Evolutionary conservation across 2,888 invertebrate genomes (phyloP), one percentile per base, ranked within the genome.

Genomic region (Drosophila kuntzei): DNA sequence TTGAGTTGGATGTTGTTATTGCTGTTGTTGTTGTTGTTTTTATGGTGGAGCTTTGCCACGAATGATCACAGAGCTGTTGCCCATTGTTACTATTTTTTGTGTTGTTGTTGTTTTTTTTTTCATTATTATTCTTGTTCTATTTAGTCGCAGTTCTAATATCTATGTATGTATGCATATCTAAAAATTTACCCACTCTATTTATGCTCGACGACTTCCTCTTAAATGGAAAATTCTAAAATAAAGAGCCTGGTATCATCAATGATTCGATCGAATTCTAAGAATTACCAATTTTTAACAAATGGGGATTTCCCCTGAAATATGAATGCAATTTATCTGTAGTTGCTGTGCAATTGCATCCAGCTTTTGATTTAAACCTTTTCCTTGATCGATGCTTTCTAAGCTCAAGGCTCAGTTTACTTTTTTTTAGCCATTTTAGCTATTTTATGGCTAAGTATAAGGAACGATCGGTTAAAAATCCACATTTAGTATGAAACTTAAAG

Each of bases 21-120:
- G 51, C 65, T 76, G 62, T 65, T 73, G 54, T 69, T 76, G 58
- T 65, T 72, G 51, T 70, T 76, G 62, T 65, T 73, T 61, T 66
- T 57, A 67, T 71, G 71, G 67, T 80, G 77, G 70, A 83, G 83
- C 83, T 83, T 80, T 83, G 84, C 83, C 81, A 77, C 71, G 84
- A 80, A 72, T 69, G 83, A 72, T 81, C 73, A 66, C 61, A 66
- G 54, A 53, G 65, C 43, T 71, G 70, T 36, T 50, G 54, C 74
- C 80, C 68, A 85, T 85, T 82, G 86, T 76, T 76, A 72, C 70
- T 76, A 68, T 59, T 71, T 64, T 63, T 64, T 12, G n/a, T 81
- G 82, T 76, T 76, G 63, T 64, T 76, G 62, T 59, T 73, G 60
- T 62, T 76, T 55, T 53, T 39, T 46, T 32, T 74, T 49, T 41